Percentiles rank a stretch among this genome's conserved stretches.
phyloP scores from a whole-genome alignment of 2,888 invertebrate genomes.

The Heliconius erato region DNA sequence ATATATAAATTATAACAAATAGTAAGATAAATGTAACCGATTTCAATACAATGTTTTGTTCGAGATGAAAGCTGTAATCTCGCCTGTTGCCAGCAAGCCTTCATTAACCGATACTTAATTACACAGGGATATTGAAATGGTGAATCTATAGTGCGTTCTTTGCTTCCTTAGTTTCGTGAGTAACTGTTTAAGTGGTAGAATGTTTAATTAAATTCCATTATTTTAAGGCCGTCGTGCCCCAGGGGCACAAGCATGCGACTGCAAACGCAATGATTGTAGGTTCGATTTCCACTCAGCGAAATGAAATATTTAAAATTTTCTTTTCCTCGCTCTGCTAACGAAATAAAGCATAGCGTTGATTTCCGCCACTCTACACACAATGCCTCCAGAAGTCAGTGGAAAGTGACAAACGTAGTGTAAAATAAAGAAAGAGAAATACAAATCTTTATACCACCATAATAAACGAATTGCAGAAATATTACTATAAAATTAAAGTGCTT shows the following conservation, averaged over 20 bases:
- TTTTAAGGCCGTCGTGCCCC: neutral
- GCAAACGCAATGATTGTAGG: no score
- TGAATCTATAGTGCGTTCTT: neutral
- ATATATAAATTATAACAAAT: conserved; percentile 7
- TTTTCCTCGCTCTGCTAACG: no score
- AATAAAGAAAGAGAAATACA: neutral
- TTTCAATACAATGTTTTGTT: conserved; percentile 3
- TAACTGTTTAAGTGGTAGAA: neutral
- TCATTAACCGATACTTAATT: conserved; percentile 36
- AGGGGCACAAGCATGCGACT: no score
- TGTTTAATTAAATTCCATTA: neutral
- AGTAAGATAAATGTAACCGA: conserved; percentile 7
- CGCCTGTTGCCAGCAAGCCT: conserved; percentile 1
- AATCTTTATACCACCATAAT: neutral
- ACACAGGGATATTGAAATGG: conserved; percentile 28
- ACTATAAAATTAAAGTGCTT: conserved; percentile 51
- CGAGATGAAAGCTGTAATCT: conserved; percentile 28
- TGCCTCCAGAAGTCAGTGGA: no score
- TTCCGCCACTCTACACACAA: no score
- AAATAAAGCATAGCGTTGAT: no score
- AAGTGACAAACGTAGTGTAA: no score
- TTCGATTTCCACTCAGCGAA: no score
- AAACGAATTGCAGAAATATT: conserved; percentile 19
- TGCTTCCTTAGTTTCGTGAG: neutral
- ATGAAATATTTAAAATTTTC: no score